phyloP scores from a whole-genome alignment of 2,113 vertebrate species.

The Grammomys dolichurus region DNA sequence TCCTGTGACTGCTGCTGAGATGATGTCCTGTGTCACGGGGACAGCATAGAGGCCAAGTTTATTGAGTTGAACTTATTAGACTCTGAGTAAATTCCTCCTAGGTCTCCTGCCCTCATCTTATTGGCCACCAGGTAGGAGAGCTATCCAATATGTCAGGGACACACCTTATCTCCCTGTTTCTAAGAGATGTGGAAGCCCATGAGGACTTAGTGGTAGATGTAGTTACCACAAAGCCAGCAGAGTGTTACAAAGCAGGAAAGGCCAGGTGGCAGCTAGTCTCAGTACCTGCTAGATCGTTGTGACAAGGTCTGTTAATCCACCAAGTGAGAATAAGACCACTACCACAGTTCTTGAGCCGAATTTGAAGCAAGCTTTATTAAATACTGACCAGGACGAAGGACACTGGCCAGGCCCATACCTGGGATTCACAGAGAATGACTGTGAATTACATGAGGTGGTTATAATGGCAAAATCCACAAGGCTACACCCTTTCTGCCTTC shows the following conservation, averaged over 20 bases:
- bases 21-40: not conserved
- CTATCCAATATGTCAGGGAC: not conserved
- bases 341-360: not conserved
- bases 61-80: not conserved
- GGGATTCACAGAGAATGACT: not conserved
- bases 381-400: not conserved
- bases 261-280: not conserved
- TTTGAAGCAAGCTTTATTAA: not conserved
- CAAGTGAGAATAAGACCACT: not conserved
- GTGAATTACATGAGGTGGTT: not conserved
- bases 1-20: not conserved
- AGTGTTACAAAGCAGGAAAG: not conserved
- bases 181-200: fast-evolving
- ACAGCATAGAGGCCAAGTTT: not conserved
- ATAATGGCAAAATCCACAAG: too few relatives aligned
- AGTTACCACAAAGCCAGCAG: not conserved
- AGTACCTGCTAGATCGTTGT: too few relatives aligned
- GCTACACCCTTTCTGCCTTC: not conserved
- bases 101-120: not conserved
- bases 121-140: not conserved
- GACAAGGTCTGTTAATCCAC: not conserved
- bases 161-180: not conserved
- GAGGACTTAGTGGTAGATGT: not conserved
- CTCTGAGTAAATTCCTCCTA: not conserved
- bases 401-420: not conserved